These are phyloP conservation scores for Poecile atricapillus DNA, from an alignment of 2,113 vertebrate species.

Conservation along the genomic window DNA sequence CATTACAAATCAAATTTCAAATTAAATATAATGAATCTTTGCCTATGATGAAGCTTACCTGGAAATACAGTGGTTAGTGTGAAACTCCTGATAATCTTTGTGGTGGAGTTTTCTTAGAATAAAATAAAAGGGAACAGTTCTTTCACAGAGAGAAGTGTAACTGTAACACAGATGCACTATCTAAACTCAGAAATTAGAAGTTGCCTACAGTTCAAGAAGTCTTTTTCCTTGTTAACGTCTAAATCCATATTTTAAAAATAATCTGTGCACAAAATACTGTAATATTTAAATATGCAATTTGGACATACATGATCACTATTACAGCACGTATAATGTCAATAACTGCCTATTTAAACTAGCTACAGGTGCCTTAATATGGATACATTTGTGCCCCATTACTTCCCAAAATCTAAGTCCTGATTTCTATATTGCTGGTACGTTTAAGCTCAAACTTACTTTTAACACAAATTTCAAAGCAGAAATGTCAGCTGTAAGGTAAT, in stretches of 20 bases:
- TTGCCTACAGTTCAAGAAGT: not conserved
- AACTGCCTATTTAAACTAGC: not conserved
- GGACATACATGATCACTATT: not conserved
- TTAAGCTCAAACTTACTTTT: not conserved
- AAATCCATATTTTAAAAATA: not conserved
- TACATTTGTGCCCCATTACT: not conserved
- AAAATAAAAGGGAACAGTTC: not conserved
- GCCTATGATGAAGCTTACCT: not conserved
- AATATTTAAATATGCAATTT: not conserved
- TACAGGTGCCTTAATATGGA: not conserved
- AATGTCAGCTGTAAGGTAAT: not conserved
- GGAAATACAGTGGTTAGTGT: not conserved
- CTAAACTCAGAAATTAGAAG: not conserved
- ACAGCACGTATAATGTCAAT: not conserved
- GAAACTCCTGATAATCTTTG: not conserved
- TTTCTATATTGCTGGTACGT: not conserved
- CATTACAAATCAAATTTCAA: not conserved
- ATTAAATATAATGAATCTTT: not conserved
- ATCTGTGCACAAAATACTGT: not conserved
- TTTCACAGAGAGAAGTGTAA: not conserved
- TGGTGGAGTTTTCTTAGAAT: not conserved
- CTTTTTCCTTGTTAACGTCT: not conserved
- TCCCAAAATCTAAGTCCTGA: not conserved
- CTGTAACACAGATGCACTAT: not conserved
- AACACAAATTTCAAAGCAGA: slow-evolving; percentile 18